Conservation (phyloP, 2,888 invertebrate genomes). For the Dasypolia templi region DNA sequence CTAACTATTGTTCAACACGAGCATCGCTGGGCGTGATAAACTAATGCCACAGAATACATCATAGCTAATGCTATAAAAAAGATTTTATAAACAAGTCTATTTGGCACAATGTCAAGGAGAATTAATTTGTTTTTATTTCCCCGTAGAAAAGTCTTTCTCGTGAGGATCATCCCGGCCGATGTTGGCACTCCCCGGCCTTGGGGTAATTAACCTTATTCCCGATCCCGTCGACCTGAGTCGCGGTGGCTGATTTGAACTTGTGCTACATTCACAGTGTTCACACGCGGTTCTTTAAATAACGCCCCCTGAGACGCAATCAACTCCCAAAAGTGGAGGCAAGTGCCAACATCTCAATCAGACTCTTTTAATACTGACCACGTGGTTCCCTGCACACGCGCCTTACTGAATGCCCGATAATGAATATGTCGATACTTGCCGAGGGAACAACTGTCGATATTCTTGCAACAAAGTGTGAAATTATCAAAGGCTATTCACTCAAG, state of each 20-base stretch:
- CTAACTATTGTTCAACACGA: conserved; percentile 40
- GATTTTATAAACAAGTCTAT: conserved; percentile 57
- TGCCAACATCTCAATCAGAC: conserved; percentile 85
- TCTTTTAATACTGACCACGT: conserved; percentile 80
- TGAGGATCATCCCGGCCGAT: conserved; percentile 58
- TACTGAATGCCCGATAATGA: conserved; percentile 37
- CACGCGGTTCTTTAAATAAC: conserved; percentile 85
- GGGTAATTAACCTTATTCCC: conserved; percentile 87
- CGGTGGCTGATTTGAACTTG: conserved; percentile 86
- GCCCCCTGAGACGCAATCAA: conserved; percentile 73
- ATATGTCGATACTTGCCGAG: conserved; percentile 37
- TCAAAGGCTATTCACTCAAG: conserved; percentile 33
- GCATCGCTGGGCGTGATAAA: conserved; percentile 37
- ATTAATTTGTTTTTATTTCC: conserved; percentile 72
- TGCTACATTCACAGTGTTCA: conserved; percentile 86
- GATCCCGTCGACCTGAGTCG: conserved; percentile 77
- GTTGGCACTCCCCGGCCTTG: conserved; percentile 83
- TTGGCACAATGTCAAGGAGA: conserved; percentile 72
- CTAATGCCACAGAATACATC: no score
- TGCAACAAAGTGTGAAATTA: conserved; percentile 32
- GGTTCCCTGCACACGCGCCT: conserved; percentile 67
- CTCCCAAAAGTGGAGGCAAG: conserved; percentile 68
- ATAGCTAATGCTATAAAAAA: conserved; percentile 45
- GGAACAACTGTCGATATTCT: conserved; percentile 30
- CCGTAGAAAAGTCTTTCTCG: conserved; percentile 65